Percentiles rank a stretch among this genome's conserved stretches.
Evolutionary conservation across 2,888 invertebrate genomes (phyloP).

Genomic region (Dioctria linearis): DNA sequence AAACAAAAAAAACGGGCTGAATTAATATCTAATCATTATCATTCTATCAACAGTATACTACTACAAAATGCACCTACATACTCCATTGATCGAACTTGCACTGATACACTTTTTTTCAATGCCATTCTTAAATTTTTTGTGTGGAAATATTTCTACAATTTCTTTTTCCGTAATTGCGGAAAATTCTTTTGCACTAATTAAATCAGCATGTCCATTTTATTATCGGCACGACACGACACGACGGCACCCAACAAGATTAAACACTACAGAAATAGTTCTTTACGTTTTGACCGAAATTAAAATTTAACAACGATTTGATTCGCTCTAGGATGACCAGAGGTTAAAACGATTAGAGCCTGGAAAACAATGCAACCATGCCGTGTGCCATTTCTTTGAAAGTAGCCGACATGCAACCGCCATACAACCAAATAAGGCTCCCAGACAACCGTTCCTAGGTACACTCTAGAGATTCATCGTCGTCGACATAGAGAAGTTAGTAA

Average conservation of each 20-base stretch:
- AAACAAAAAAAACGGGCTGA: too few relatives aligned
- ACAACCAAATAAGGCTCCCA: conserved; percentile 27
- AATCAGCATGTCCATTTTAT: conserved; percentile 37
- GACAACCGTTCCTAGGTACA: conserved; percentile 29
- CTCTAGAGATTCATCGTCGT: conserved; percentile 18
- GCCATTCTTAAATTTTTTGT: conserved; percentile 21
- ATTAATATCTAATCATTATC: too few relatives aligned
- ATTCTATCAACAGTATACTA: too few relatives aligned
- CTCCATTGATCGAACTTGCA: not conserved
- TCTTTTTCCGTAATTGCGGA: conserved; percentile 11
- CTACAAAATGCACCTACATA: too few relatives aligned
- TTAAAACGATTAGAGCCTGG: conserved; percentile 28
- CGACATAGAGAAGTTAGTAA: conserved; percentile 22
- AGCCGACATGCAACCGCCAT: not conserved
- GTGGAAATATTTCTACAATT: conserved; percentile 16
- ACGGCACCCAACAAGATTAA: not conserved
- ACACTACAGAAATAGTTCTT: conserved; percentile 32
- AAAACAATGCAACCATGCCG: conserved; percentile 10
- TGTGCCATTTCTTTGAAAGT: not conserved
- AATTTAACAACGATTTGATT: conserved; percentile 35
- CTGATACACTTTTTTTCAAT: conserved; percentile 18
- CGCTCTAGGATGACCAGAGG: conserved; percentile 26
- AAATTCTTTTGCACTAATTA: conserved; percentile 43
- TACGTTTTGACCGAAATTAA: conserved; percentile 28
- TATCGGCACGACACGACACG: not conserved